These are phyloP conservation scores for Caenorhabditis doughertyi DNA, from an alignment of 2,888 invertebrate genomes.

Conservation along the genomic window DNA sequence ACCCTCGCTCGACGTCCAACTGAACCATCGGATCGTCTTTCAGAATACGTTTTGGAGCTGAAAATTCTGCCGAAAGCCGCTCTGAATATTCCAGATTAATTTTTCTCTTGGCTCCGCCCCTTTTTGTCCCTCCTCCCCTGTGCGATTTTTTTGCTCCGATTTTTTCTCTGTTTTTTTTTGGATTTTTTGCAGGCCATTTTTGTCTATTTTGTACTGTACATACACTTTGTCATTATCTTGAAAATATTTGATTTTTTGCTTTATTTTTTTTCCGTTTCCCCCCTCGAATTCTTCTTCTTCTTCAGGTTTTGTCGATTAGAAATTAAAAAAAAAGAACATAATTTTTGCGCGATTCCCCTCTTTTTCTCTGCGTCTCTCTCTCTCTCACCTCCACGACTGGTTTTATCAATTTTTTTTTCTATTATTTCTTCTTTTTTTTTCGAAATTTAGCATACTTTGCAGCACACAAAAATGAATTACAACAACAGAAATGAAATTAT, in stretches of 20 bases:
- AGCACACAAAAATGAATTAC: too few relatives aligned
- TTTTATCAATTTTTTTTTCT: background rate
- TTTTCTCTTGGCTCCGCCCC: too few relatives aligned
- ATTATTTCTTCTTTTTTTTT: too few relatives aligned
- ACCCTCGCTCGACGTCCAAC: conserved; percentile 72
- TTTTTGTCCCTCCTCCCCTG: too few relatives aligned
- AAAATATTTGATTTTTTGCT: too few relatives aligned
- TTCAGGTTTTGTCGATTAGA: conserved; percentile 28
- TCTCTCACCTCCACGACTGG: conserved; percentile 46
- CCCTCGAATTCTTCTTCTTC: too few relatives aligned
- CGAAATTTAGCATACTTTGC: too few relatives aligned
- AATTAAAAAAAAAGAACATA: conserved; percentile 10
- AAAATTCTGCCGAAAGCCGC: conserved; percentile 78
- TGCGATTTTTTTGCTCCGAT: background rate
- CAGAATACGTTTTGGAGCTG: conserved; percentile 81
- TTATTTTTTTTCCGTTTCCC: too few relatives aligned
- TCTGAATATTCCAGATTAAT: conserved; percentile 78
- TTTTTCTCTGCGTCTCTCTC: too few relatives aligned
- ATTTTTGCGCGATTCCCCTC: background rate
- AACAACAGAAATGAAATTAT: too few relatives aligned
- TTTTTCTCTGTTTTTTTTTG: background rate
- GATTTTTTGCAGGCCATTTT: too few relatives aligned
- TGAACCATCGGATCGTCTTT: conserved; percentile 75
- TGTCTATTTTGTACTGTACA: conserved; percentile 37
- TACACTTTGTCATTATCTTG: too few relatives aligned